Evolutionary conservation across 2,888 invertebrate genomes (phyloP).

Genomic region (Drosophila greeni): DNA sequence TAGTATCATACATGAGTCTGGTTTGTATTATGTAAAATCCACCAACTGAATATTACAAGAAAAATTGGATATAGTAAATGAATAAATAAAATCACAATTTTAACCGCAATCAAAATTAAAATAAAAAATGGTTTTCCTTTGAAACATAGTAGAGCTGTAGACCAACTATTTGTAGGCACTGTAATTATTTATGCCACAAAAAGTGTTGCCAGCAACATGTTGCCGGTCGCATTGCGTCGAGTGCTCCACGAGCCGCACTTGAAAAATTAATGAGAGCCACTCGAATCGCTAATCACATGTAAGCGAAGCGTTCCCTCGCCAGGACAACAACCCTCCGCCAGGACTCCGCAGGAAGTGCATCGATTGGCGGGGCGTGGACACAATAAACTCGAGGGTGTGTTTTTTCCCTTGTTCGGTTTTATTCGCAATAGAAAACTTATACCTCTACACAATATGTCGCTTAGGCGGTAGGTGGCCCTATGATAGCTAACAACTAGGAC

Average conservation of each 20-base stretch:
- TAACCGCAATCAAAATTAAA: too few species aligned
- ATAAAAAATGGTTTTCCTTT: too few species aligned
- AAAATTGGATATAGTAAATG: too few species aligned
- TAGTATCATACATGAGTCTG: background rate
- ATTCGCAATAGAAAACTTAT: constrained; percentile 59
- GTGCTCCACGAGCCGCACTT: constrained; percentile 56
- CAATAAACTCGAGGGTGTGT: constrained; percentile 46
- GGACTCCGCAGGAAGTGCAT: constrained; percentile 38
- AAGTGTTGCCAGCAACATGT: constrained; percentile 48
- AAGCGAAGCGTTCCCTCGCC: constrained; percentile 47
- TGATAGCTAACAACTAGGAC: constrained; percentile 25
- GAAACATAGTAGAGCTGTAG: too few species aligned
- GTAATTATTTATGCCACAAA: constrained; percentile 29
- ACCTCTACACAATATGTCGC: constrained; percentile 34
- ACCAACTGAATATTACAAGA: too few species aligned
- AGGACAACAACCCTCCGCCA: constrained; percentile 42
- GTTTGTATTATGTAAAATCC: background rate
- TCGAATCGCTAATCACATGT: constrained; percentile 69
- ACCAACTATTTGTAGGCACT: constrained; percentile 10
- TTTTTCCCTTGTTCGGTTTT: constrained; percentile 51
- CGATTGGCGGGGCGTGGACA: constrained; percentile 43
- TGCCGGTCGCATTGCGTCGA: constrained; percentile 38
- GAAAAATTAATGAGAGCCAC: constrained; percentile 67
- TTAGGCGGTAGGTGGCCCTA: constrained; percentile 32
- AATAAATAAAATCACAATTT: too few species aligned